Base-by-base conservation (phyloP, 1,140 invertebrate species). In the Zophobas morio region DNA sequence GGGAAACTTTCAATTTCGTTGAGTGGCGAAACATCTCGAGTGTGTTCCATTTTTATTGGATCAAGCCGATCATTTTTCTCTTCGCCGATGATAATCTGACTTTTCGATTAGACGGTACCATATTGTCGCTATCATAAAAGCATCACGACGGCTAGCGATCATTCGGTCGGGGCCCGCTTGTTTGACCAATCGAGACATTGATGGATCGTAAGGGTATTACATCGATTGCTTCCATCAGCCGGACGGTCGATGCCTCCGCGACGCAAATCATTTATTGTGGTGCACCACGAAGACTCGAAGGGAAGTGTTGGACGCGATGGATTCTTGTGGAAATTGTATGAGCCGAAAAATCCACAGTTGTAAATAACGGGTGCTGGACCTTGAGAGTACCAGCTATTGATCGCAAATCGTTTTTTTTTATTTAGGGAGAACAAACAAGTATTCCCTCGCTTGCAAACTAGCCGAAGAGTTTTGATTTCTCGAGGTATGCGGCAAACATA, bases 251-350 rank as follows among this genome's bases (percentile, higher is more conserved):
- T 39, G 4, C 6, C 32, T 39, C 6, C 33, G 47, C 32, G 46
- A 74, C 54, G 54, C 60, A 74, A 74, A 74, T 74, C 72, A 74
- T 74, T 74, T 74, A 47, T 74, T 74, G 60, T 74, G 72, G 60
- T 54, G 20, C n/a, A 74, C 53, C 32, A n/a, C 46, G 72, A 20
- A 20, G 20, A 20, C 20, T 20, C 20, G 20, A 20, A 20, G 20
- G 20, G 20, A 20, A 20, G 20, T 20, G 20, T 20, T 20, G 20
- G 20, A 20, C 20, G 20, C 20, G 20, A 20, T 20, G 20, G 20
- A 20, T 20, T 20, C 20, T 20, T 20, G 20, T 20, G 20, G 20
- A 20, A 20, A 20, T 20, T 20, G 20, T 20, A 20, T 20, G 20
- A 20, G 20, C 20, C 20, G 20, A 20, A 20, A 20, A 20, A 20